Conservation (phyloP, 2,797 vertebrate genomes). For the Clarias laeviceps region DNA sequence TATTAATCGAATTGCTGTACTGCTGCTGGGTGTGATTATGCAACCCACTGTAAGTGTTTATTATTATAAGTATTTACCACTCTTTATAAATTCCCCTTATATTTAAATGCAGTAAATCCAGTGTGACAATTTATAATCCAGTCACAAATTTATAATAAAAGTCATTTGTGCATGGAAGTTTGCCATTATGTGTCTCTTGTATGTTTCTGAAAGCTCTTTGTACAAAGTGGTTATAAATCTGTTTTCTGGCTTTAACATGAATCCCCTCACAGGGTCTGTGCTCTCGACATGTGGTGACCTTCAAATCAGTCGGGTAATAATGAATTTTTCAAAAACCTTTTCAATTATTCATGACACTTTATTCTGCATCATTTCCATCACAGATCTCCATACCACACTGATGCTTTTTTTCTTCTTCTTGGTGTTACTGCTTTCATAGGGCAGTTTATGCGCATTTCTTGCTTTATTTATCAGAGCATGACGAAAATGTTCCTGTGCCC, state of each 20-base stretch:
- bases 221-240: slow-evolving; percentile 45
- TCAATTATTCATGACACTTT: slow-evolving; percentile 93
- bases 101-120: background rate
- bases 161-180: slow-evolving; percentile 10
- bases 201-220: slow-evolving; percentile 25
- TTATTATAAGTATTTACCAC: too few relatives aligned
- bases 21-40: background rate
- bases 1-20: background rate
- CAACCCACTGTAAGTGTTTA: background rate
- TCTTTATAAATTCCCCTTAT: too few relatives aligned
- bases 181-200: background rate
- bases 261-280: slow-evolving; percentile 80
- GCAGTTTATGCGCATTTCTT: slow-evolving; percentile 84
- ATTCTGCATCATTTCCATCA: slow-evolving; percentile 82
- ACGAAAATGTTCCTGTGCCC: slow-evolving; percentile 72
- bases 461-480: slow-evolving; percentile 88
- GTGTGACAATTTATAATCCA: slow-evolving; percentile 26
- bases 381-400: slow-evolving; percentile 27
- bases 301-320: slow-evolving; percentile 83
- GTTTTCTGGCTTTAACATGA: slow-evolving; percentile 73
- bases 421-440: slow-evolving; percentile 53
- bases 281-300: slow-evolving; percentile 80
- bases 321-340: slow-evolving; percentile 89
- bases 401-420: slow-evolving; percentile 4
- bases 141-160: slow-evolving; percentile 41